Conservation (phyloP, 2,797 vertebrate genomes). For the Pogonophryne albipinna region DNA sequence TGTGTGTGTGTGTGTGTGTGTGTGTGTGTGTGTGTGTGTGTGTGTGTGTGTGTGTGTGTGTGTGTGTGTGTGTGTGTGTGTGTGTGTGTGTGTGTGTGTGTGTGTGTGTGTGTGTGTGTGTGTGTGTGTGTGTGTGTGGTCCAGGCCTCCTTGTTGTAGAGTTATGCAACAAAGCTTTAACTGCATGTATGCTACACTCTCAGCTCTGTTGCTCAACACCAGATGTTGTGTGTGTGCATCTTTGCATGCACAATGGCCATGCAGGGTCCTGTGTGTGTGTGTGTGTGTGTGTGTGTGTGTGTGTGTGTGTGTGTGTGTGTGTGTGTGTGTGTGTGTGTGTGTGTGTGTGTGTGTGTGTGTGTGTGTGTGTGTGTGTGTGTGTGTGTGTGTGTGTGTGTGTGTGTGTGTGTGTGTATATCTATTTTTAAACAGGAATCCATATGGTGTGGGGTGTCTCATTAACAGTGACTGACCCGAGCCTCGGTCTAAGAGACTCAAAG, state of each 20-base stretch:
- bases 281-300: slow-evolving; percentile 18
- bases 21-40: slow-evolving; percentile 8
- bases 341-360: slow-evolving; percentile 3
- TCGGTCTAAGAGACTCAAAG: slow-evolving; percentile 21
- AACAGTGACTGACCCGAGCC: slow-evolving; percentile 27
- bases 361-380: slow-evolving; percentile 18
- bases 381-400: slow-evolving; percentile 12
- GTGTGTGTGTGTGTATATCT: slow-evolving; percentile 21
- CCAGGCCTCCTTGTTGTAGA: slow-evolving; percentile 59
- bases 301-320: slow-evolving; percentile 2
- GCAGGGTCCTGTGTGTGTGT: background rate
- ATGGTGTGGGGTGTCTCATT: slow-evolving; percentile 32
- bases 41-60: slow-evolving; percentile 20
- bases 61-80: slow-evolving; percentile 28
- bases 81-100: slow-evolving; percentile 13
- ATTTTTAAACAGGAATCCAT: slow-evolving; percentile 51
- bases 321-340: slow-evolving; percentile 18
- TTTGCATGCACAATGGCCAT: slow-evolving; percentile 4
- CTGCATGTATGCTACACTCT: slow-evolving; percentile 55
- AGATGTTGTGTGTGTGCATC: slow-evolving; percentile 22
- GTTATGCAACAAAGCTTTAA: slow-evolving; percentile 73
- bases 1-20: slow-evolving; percentile 24
- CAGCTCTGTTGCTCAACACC: slow-evolving; percentile 43
- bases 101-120: slow-evolving; percentile 13
- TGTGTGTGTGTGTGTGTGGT: background rate